Base-by-base conservation (phyloP, 2,797 vertebrate species). In the Rhyacichthys aspro region DNA sequence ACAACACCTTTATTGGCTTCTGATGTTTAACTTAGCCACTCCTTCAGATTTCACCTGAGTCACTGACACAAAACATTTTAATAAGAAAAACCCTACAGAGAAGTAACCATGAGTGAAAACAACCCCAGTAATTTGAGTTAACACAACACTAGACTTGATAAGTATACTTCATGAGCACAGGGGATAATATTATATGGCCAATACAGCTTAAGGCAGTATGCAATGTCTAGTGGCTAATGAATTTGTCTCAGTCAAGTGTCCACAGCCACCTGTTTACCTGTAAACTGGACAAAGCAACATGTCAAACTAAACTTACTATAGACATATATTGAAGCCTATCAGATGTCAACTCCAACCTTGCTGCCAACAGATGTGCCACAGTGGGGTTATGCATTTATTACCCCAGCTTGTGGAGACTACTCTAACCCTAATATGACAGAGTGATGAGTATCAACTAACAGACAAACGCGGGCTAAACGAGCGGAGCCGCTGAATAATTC, bases 401-500 rank as follows among this genome's bases (percentile, higher is more conserved):
- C 8, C 37, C 15, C 32, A 42, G 44, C 58, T 56, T 67, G 37
- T 56, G 58, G 39, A 72, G 45, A 49, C 28, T 9, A 8, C 10
- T 15, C 64, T 39, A 58, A 75, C 69, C 52, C 73, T 55, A 42
- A 55, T 75, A 75, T 70, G 74, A 39, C 58, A 76, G 66, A 44
- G 60, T 47, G 70, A 78, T 63, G 66, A 75, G 84, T 85, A 88
- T 88, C 83, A 76, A 43, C 80, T 90, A 34, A 80, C 86, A 75
- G 42, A 82, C 72, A 81, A 78, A 83, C 81, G 76, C 63, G 16
- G 68, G 70, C 69, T 78, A 78, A 82, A 76, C 58, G 76, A 87
- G 84, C 69, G 71, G 52, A 49, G 67, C 44, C 60, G 68, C 63
- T 91, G 59, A 90, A 91, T 91, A 79, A 91, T 91, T 91, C 72